A percentile compares a stretch with the other conserved stretches of the same genome.
phyloP scores from a whole-genome alignment of 2,113 vertebrate species.

The Genyomyrus donnyi region DNA sequence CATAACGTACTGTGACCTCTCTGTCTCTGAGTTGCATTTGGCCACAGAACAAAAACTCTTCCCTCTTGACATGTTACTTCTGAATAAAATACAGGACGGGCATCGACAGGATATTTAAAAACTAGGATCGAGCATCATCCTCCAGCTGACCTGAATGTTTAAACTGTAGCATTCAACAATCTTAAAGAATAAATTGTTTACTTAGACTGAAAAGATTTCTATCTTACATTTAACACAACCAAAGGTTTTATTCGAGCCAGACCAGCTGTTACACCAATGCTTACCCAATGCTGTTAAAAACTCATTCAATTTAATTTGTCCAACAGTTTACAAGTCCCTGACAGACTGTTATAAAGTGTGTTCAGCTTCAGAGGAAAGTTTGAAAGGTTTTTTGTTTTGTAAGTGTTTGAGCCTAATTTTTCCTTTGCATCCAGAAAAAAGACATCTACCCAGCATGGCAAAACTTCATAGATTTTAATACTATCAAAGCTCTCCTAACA shows the following conservation, averaged over 20 bases:
- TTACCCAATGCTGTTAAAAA: slow-evolving; percentile 1
- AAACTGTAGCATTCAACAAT: not conserved
- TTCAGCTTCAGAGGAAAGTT: slow-evolving; percentile 43
- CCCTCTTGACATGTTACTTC: not conserved
- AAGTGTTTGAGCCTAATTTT: slow-evolving; percentile 51
- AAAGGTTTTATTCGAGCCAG: slow-evolving; percentile 16
- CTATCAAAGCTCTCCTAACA: slow-evolving; percentile 47
- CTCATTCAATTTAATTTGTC: slow-evolving; percentile 1
- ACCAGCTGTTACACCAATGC: slow-evolving; percentile 29
- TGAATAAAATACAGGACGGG: not conserved
- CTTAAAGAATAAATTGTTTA: slow-evolving; percentile 16
- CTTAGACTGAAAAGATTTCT: not conserved
- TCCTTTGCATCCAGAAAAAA: slow-evolving; percentile 39
- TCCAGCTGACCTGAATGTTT: slow-evolving; percentile 14
- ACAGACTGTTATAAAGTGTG: slow-evolving; percentile 44
- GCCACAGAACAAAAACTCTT: not conserved
- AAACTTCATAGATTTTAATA: slow-evolving; percentile 44
- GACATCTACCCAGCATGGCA: slow-evolving; percentile 33
- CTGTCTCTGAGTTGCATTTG: not conserved
- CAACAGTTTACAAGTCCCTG: slow-evolving; percentile 52
- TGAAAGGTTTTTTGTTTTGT: slow-evolving; percentile 57
- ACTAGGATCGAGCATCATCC: slow-evolving; percentile 4
- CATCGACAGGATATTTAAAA: not conserved
- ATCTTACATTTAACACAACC: slow-evolving; percentile 1
- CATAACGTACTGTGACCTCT: not conserved